Base-by-base conservation (phyloP, 2,888 invertebrate species). In the Apamea sordens region DNA sequence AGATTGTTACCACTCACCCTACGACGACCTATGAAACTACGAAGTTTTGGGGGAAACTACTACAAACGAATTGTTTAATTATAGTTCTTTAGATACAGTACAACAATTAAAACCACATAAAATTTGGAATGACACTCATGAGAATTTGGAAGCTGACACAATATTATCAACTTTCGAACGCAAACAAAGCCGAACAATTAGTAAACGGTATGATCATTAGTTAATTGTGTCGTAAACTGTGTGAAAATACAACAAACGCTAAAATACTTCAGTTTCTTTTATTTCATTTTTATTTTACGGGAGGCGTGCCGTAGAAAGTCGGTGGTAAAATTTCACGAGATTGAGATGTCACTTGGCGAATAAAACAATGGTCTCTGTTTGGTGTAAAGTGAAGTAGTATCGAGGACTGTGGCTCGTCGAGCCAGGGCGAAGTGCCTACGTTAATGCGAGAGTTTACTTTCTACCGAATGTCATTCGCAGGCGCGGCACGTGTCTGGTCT, bases 361-460 rank as follows among this genome's bases (percentile, higher is more conserved):
- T 79, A 89, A 90, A 90, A 93, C 92, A 92, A 93, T 91, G 84
- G 90, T 77, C 85, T 89, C 87, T 90, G 32, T 32, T 15, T 21
- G 32, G 61, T 61, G 88, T 88, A 84, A 90, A 90, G 89, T 87
- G 80, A 80, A 82, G 82, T 77, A 77, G 85, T 81, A 78, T 86
- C 77, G 84, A 79, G 81, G 79, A 81, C n/a, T 61, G 69, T 59
- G 85, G 44, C 64, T 63, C 72, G 53, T 85, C 76, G 80, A 65
- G 77, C 65, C 84, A 80, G 88, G 81, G 82, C 87, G 82, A 86
- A 76, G 69, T 88, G 85, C 85, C 59, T 85, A 68, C 81, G 89
- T 89, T 85, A 85, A 85, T 89, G 91, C 92, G 94, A 94, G 94
- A 95, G 94, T 94, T 95, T 94, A 94, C 95, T 95, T 96, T 95